Percentiles rank a stretch among this genome's conserved stretches.
These are phyloP conservation scores for Chloroceryle inda DNA, from an alignment of 2,797 vertebrate genomes.

Conservation along the genomic window DNA sequence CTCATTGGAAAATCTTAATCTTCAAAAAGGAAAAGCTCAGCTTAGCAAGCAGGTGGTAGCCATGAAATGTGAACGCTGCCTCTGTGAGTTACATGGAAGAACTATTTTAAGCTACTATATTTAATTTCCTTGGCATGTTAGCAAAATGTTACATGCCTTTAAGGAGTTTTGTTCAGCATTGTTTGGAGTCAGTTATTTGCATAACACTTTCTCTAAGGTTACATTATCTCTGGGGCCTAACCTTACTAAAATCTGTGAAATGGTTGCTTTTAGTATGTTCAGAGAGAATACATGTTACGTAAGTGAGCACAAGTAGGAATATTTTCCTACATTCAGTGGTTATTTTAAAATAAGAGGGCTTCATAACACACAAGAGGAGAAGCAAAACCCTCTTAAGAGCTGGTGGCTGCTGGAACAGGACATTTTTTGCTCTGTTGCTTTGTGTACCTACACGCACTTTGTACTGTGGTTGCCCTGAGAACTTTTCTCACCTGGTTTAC, in stretches of 20 bases:
- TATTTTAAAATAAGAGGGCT: neutral
- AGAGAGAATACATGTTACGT: rapidly evolving
- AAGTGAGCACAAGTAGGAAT: neutral
- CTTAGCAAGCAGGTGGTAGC: neutral
- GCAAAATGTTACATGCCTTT: neutral
- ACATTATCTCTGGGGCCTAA: neutral
- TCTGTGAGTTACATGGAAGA: neutral
- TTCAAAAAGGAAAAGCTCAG: neutral
- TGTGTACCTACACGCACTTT: neutral
- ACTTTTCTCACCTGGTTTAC: neutral
- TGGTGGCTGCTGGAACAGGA: neutral
- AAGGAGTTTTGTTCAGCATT: neutral
- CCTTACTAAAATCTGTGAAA: neutral
- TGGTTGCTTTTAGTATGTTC: neutral
- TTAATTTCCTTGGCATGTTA: neutral
- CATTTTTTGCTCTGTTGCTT: neutral
- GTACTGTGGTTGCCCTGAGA: neutral
- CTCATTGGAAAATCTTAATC: neutral
- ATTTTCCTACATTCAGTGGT: neutral
- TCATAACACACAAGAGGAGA: neutral
- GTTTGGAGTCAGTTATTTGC: neutral
- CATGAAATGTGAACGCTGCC: neutral
- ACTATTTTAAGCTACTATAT: neutral
- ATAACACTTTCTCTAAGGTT: neutral
- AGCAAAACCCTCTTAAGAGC: neutral